Conservation (phyloP, 2,797 vertebrate species). For the Crenuchus spilurus region DNA sequence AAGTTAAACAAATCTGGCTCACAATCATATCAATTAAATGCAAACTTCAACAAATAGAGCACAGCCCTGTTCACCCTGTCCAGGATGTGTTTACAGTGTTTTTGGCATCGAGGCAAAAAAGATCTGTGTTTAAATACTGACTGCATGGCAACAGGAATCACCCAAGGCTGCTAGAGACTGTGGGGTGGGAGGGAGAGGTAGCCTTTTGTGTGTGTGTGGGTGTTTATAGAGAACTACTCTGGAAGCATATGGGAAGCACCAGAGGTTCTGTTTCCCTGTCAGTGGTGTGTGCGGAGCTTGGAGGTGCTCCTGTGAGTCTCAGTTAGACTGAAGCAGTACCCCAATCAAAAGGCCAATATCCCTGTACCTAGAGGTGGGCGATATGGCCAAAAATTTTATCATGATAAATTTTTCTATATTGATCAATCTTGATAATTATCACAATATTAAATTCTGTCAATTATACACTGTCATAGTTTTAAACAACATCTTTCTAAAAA, state of each 20-base stretch:
- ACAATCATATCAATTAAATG: conserved; percentile 38
- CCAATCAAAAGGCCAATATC: too few species aligned
- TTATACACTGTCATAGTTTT: too few species aligned
- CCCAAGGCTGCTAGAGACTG: conserved; percentile 17
- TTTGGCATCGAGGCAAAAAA: conserved; percentile 19
- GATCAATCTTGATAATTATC: too few species aligned
- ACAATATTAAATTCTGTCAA: too few species aligned
- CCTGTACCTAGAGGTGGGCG: too few species aligned
- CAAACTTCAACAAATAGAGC: conserved; percentile 35
- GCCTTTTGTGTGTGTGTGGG: conserved; percentile 18
- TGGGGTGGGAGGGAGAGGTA: conserved; percentile 15
- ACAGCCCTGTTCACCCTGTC: background rate
- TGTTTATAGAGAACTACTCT: conserved; percentile 27
- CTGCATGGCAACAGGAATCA: conserved; percentile 32
- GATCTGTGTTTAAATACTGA: conserved; percentile 33
- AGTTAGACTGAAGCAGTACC: background rate
- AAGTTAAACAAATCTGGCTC: conserved; percentile 33
- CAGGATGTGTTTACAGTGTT: conserved; percentile 33
- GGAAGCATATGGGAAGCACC: conserved; percentile 52
- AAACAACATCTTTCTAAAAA: too few species aligned
- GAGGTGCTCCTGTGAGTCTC: conserved; percentile 31
- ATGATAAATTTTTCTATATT: too few species aligned
- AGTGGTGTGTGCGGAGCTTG: background rate
- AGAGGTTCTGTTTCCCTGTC: conserved; percentile 15
- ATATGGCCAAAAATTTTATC: too few species aligned